phyloP scores from a whole-genome alignment of 2,797 vertebrate genomes.

The Manis pentadactyla region DNA sequence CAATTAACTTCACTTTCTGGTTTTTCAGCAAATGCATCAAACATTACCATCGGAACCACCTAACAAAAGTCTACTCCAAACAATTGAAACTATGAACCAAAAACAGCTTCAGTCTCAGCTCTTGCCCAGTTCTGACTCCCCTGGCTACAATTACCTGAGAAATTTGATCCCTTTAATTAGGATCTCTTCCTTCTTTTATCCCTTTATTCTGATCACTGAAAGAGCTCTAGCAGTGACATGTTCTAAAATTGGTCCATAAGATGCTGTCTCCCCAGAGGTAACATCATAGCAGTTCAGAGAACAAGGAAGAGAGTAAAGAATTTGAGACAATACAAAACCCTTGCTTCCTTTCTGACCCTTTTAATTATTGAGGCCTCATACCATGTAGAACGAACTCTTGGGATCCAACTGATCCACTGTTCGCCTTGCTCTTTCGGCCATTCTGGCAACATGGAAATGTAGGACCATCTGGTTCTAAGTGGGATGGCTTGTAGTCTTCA shows the following conservation, averaged over 20 bases:
- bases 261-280: conserved; percentile 36
- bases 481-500: background rate
- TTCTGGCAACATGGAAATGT: conserved; percentile 10
- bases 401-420: background rate
- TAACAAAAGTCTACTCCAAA: conserved; percentile 59
- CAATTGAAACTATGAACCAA: conserved; percentile 37
- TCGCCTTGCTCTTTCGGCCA: conserved; percentile 28
- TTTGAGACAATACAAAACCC: conserved; percentile 41
- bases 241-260: conserved; percentile 71
- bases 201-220: conserved; percentile 68
- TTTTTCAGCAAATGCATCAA: conserved; percentile 58
- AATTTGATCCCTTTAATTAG: conserved; percentile 76
- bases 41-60: conserved; percentile 48
- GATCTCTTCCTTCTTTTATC: conserved; percentile 65
- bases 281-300: conserved; percentile 53
- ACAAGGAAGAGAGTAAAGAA: conserved; percentile 57
- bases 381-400: conserved; percentile 16
- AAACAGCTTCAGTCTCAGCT: conserved; percentile 64
- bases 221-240: conserved; percentile 63
- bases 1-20: conserved; percentile 58
- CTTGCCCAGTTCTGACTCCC: conserved; percentile 53
- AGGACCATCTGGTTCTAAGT: background rate
- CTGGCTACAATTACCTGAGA: conserved; percentile 70
- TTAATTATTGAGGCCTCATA: conserved; percentile 15
- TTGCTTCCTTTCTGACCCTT: conserved; percentile 54